Conservation (phyloP, 53 echinoderm and acorn worm genomes). For the Mesocentrotus franciscanus region DNA sequence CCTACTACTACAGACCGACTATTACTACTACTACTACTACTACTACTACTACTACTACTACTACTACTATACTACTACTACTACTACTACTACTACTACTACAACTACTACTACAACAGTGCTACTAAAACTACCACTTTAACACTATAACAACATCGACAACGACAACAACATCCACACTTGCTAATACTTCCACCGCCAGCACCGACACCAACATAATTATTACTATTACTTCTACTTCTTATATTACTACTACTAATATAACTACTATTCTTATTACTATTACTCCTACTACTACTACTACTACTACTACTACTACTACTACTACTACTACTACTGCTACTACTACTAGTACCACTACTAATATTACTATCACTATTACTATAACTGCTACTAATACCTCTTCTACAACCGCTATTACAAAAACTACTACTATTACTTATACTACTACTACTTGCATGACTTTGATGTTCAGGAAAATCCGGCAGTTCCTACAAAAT, state of each 20-base stretch:
- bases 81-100: conserved; percentile 36
- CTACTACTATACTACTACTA: conserved; percentile 31
- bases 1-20: too few species aligned
- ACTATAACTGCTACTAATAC: too few species aligned
- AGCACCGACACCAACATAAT: neutral
- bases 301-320: neutral
- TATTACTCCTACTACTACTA: neutral
- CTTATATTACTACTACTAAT: neutral
- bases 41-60: neutral
- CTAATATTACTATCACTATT: neutral
- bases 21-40: too few species aligned
- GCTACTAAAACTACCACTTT: neutral
- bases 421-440: too few species aligned
- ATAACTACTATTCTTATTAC: neutral
- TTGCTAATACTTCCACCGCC: conserved; percentile 17
- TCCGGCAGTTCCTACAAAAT: too few species aligned
- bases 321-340: neutral
- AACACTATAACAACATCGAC: neutral
- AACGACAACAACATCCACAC: conserved; percentile 10
- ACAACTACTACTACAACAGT: neutral
- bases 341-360: neutral
- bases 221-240: conserved; percentile 38
- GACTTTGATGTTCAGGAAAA: neutral
- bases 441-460: neutral
- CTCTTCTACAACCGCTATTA: too few species aligned